Evolutionary conservation across 2,888 invertebrate genomes (phyloP).

Genomic region (Platycheirus rosarum): DNA sequence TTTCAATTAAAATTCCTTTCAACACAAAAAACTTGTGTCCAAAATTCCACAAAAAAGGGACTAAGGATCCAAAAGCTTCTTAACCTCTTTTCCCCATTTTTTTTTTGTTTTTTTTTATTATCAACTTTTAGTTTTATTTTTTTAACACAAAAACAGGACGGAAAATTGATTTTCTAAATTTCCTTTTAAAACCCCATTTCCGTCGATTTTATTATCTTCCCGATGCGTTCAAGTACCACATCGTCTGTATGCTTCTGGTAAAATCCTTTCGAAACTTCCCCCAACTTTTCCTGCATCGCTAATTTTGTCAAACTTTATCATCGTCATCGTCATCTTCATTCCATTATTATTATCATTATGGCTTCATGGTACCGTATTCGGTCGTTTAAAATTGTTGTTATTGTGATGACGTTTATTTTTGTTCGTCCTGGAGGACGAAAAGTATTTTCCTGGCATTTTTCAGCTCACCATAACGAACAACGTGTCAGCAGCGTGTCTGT

Average conservation of each 20-base stretch:
- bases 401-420: slow-evolving; percentile 52
- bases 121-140: slow-evolving; percentile 24
- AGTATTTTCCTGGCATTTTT: slow-evolving; percentile 47
- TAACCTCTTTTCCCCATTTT: slow-evolving; percentile 15
- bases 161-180: slow-evolving; percentile 73
- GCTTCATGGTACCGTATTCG: slow-evolving; percentile 50
- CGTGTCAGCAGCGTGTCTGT: slow-evolving; percentile 38
- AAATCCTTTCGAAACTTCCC: slow-evolving; percentile 65
- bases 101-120: neutral
- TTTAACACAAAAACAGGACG: slow-evolving; percentile 47
- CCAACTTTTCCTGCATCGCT: slow-evolving; percentile 72
- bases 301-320: slow-evolving; percentile 74
- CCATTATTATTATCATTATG: slow-evolving; percentile 63
- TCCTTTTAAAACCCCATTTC: slow-evolving; percentile 12
- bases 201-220: neutral
- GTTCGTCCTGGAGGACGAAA: neutral
- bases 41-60: slow-evolving; percentile 9
- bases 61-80: slow-evolving; percentile 41
- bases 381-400: slow-evolving; percentile 44
- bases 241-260: slow-evolving; percentile 18
- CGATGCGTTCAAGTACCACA: slow-evolving; percentile 20
- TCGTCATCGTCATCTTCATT: slow-evolving; percentile 70
- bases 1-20: slow-evolving; percentile 71
- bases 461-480: slow-evolving; percentile 13
- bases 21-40: slow-evolving; percentile 12